Evolutionary conservation across 2,888 invertebrate species (phyloP), one percentile per base, ranked within the genome.

Genomic region (Crocallis elinguaria): DNA sequence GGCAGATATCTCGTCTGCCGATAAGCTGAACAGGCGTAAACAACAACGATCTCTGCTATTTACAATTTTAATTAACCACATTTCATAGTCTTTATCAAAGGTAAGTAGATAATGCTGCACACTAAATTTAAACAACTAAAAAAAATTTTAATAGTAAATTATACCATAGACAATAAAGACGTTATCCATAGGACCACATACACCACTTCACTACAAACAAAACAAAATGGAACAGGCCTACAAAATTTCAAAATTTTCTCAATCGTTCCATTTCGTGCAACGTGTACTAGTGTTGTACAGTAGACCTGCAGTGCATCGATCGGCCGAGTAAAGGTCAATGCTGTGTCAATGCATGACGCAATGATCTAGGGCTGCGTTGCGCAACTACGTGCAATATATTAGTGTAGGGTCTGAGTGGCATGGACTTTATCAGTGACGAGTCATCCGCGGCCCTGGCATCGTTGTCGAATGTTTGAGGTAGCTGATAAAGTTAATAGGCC

Each of bases 281-380:
- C 3, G 16, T 37, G 7, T 43, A 4, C 32, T 36, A 9, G 11
- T 21, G 11, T 3, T 11, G 19, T 25, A 38, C 33, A 12, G 19
- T 14, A 29, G 25, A 43, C 58, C 38, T 64, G 64, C 71, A 67
- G 69, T 75, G 72, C 71, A 75, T 88, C 88, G 88, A 90, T 89
- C 75, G 70, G 55, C 62, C 48, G 66, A 62, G 67, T 79, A 23
- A 87, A 90, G 89, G 90, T 88, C 89, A 86, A 75, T 80, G 68
- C 66, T 75, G 71, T 77, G 74, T 74, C 80, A 77, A 75, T 66
- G 72, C 43, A 42, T 54, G 57, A 52, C 52, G 17, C 48, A 54
- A 54, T 29, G 8, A 7, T 6, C 12, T 41, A 49, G 43, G 35
- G 43, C 29, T 21, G 27, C n/a, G 21, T 44, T 48, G 48, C 48